phyloP scores from a whole-genome alignment of 1,140 invertebrate species.

The Laupala kohalensis region DNA sequence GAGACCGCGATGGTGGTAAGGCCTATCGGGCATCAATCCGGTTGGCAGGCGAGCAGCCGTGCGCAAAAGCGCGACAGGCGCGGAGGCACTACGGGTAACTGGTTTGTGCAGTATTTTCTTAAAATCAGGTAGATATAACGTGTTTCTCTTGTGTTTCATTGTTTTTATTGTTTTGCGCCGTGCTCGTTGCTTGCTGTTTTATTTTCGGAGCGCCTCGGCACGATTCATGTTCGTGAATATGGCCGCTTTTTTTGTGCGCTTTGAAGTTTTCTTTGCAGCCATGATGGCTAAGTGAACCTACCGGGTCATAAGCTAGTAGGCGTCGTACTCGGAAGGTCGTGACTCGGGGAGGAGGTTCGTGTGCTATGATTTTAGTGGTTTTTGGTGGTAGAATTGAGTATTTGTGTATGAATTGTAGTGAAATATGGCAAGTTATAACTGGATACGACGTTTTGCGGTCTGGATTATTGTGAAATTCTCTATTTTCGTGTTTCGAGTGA shows the following conservation, averaged over 20 bases:
- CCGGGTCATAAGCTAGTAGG: constrained; percentile 18
- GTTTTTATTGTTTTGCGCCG: constrained; percentile 2
- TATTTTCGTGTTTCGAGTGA: neutral
- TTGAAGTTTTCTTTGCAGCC: constrained; percentile 20
- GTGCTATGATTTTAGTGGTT: constrained; percentile 1
- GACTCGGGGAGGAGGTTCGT: constrained; percentile 9
- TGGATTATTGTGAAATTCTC: neutral
- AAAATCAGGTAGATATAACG: constrained; percentile 14
- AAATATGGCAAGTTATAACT: neutral
- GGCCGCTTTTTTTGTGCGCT: constrained; percentile 18
- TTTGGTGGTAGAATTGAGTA: neutral
- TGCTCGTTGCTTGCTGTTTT: neutral
- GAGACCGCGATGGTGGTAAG: constrained; percentile 22
- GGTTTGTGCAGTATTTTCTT: constrained; percentile 11
- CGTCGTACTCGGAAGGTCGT: constrained; percentile 17
- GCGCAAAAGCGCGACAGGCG: constrained; percentile 21
- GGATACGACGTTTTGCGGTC: neutral
- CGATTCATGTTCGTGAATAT: constrained; percentile 15
- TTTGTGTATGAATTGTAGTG: neutral
- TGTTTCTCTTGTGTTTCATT: constrained; percentile 1
- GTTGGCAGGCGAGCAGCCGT: constrained; percentile 20
- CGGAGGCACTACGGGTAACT: constrained; percentile 11
- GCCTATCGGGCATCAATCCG: constrained; percentile 21
- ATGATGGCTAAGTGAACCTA: constrained; percentile 20
- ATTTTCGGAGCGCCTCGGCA: constrained; percentile 5